Evolutionary conservation across 2,888 invertebrate genomes (phyloP), one percentile per base, ranked within the genome.

Genomic region (Nasonia oneida): DNA sequence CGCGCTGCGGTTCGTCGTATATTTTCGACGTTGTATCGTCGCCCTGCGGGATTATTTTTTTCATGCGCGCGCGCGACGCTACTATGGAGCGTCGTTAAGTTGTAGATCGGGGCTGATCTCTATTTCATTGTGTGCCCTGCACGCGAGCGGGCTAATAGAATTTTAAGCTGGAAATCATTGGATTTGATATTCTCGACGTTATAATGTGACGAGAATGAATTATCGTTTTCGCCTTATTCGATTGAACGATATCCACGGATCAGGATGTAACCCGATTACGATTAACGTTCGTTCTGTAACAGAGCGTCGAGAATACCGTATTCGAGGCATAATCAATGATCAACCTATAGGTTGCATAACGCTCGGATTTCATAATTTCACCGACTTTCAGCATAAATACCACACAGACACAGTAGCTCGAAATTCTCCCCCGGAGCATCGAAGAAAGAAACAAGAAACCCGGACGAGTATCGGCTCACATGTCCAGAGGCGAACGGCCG

Each of bases 401-500:
- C n/a, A 67, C 67, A 29, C 14, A 29, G 29, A 33, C 33, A 29
- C 14, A 67, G 29, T 29, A 12, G 67, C 29, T 61, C 15, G 67
- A 64, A 57, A 67, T 67, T 67, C 33, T 67, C 33, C 67, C 67
- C 67, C 23, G 67, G 1, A 67, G 33, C 57, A 81, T 23, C 42
- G 73, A 73, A 77, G 42, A 64, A 64, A 78, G 64, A 78, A 64
- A 78, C 18, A 78, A 64, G 39, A 64, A 42, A 64, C 12, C n/a
- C n/a, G 23, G 64, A n/a, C 15, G 8, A 61, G 47, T 64, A 39
- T 23, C 39, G 39, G 74, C 23, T 39, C n/a, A 73, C 23, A 47
- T 74, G 77, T 39, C 83, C 50, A 47, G 64, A 71, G 57, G 83
- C 83, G 74, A 80, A 37, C 79, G 67, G 78, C 33, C 82, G 71